Percentiles rank a stretch among this genome's conserved stretches.
These are phyloP conservation scores for Mimas tiliae DNA, from an alignment of 2,888 invertebrate species.

Conservation along the genomic window DNA sequence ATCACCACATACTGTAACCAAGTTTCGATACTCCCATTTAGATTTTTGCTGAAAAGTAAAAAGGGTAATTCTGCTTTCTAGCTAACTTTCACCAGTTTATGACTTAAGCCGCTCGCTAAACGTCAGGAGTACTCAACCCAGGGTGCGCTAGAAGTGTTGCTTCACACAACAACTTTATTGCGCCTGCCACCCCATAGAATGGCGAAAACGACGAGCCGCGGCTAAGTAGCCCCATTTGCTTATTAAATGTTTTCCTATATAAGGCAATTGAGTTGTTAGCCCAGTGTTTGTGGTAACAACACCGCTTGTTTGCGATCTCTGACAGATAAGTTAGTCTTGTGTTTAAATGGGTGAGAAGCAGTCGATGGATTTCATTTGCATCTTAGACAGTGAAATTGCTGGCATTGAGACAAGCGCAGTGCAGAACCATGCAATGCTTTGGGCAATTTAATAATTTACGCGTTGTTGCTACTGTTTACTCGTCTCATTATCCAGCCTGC, in stretches of 20 bases:
- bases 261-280: constrained; percentile 23
- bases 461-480: no score
- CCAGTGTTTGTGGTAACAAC: constrained; percentile 20
- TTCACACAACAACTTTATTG: constrained; percentile 65
- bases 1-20: no score
- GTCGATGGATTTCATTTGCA: no score
- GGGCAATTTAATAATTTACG: no score
- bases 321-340: not conserved
- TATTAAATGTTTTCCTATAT: constrained; percentile 49
- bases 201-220: constrained; percentile 24
- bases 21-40: no score
- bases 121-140: constrained; percentile 51
- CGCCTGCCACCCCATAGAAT: constrained; percentile 40
- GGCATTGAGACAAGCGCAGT: no score
- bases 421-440: no score
- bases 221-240: constrained; percentile 56
- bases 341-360: not conserved
- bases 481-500: no score
- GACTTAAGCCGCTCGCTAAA: constrained; percentile 40
- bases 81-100: constrained; percentile 27
- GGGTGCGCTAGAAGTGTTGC: constrained; percentile 56
- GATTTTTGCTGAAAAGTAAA: no score
- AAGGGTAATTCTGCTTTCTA: no score
- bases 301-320: constrained; percentile 2
- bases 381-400: no score